Evolutionary conservation across 2,888 invertebrate species (phyloP).

Genomic region (Cistogaster globosa): DNA sequence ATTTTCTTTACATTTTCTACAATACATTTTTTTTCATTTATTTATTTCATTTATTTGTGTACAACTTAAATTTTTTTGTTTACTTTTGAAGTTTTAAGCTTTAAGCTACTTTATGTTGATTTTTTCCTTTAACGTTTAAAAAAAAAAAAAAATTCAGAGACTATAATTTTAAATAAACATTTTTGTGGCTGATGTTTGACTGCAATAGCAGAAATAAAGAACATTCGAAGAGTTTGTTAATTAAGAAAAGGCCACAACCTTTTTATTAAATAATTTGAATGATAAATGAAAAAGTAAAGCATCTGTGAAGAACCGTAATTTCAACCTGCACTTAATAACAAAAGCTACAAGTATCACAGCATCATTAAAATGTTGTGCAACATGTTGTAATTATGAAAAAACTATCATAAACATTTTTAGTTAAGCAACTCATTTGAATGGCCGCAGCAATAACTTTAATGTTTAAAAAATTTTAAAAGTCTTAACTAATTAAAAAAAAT

Average conservation of each 20-base stretch:
- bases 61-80: constrained; percentile 45
- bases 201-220: constrained; percentile 15
- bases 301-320: too few relatives aligned
- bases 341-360: too few relatives aligned
- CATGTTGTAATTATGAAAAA: too few relatives aligned
- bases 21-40: not conserved
- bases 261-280: not conserved
- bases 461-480: too few relatives aligned
- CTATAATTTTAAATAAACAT: constrained; percentile 30
- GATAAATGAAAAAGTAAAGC: too few relatives aligned
- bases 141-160: constrained; percentile 12
- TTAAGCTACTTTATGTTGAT: constrained; percentile 59
- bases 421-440: too few relatives aligned
- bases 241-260: not conserved
- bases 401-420: too few relatives aligned
- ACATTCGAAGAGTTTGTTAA: constrained; percentile 29
- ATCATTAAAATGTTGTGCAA: too few relatives aligned
- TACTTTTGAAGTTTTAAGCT: constrained; percentile 54
- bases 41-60: constrained; percentile 1
- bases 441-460: too few relatives aligned
- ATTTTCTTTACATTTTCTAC: constrained; percentile 33
- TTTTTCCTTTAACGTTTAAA: constrained; percentile 2
- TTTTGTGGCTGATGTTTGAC: constrained; percentile 33
- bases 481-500: too few relatives aligned
- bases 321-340: too few relatives aligned